These are phyloP conservation scores for Cochlearius cochlearius DNA, from an alignment of 2,113 vertebrate species.

Conservation along the genomic window DNA sequence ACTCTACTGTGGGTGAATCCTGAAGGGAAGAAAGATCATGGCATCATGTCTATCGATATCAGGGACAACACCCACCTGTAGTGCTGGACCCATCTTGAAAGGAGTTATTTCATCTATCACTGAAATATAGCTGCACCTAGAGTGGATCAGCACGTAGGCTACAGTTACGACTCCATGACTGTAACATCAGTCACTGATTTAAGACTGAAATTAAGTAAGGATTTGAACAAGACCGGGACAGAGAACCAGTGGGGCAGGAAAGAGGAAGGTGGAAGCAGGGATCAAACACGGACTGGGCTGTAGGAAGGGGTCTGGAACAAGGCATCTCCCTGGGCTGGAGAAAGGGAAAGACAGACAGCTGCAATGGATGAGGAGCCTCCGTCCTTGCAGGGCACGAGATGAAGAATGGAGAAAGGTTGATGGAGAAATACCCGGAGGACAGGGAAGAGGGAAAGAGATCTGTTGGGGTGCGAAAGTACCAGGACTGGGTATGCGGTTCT, in stretches of 20 bases:
- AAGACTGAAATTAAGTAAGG: neutral
- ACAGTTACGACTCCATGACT: neutral
- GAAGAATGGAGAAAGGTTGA: neutral
- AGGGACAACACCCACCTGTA: neutral
- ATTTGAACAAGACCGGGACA: neutral
- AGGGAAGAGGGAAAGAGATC: neutral
- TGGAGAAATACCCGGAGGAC: neutral
- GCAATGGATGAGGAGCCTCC: neutral
- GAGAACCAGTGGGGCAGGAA: neutral
- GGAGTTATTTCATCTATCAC: neutral
- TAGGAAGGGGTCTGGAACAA: neutral
- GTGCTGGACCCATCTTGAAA: neutral
- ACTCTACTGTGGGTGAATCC: neutral
- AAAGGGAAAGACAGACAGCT: neutral
- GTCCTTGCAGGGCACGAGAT: neutral
- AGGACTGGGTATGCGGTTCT: neutral
- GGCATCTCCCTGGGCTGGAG: neutral
- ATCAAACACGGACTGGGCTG: neutral
- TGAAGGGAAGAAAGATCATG: neutral
- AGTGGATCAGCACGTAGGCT: neutral
- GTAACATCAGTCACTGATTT: neutral
- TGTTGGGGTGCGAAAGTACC: neutral
- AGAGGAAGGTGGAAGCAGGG: neutral
- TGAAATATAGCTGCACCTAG: rapidly evolving
- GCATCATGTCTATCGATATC: neutral